Evolutionary conservation across 2,113 vertebrate genomes (phyloP).

Genomic region (pig (Sus scrofa)): T2T-Sscrofa CM000814.6:88000501-88001000

Average conservation of each 20-base stretch:
- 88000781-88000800: background rate
- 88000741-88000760: conserved; percentile 2
- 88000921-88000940: background rate
- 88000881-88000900: background rate
- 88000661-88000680: background rate
- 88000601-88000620: background rate
- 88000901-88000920: conserved; percentile 20
- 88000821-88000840: background rate
- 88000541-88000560: background rate
- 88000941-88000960: background rate
- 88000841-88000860: background rate
- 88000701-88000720: background rate
- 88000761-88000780: background rate
- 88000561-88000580: background rate
- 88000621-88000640: background rate
- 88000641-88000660: background rate
- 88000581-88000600: conserved; percentile 17
- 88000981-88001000: no score
- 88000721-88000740: conserved; percentile 6
- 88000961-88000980: no score
- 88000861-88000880: conserved; percentile 36
- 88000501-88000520: background rate
- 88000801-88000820: background rate
- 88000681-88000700: conserved; percentile 27
- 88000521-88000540: background rate